Percentiles rank a stretch among this genome's conserved stretches.
These are phyloP conservation scores for Scaptomyza graminum DNA, from an alignment of 1,140 invertebrate species.

Conservation along the genomic window DNA sequence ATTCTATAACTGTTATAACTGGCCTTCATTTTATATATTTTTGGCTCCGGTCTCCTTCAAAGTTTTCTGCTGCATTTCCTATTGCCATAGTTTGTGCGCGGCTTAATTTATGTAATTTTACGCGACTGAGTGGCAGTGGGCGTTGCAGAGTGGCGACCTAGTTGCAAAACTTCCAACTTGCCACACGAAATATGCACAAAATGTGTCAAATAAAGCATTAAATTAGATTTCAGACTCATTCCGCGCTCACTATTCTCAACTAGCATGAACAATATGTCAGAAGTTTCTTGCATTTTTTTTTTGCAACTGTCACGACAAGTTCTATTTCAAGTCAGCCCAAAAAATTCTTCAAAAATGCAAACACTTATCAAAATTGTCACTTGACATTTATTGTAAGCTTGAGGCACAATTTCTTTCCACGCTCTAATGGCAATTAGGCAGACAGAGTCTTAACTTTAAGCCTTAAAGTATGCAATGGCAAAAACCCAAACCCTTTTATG, in stretches of 20 bases:
- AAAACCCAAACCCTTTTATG: neutral
- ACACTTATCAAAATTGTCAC: slow-evolving; percentile 50
- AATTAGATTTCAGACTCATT: slow-evolving; percentile 67
- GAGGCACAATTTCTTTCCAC: slow-evolving; percentile 5
- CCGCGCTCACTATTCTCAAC: slow-evolving; percentile 2
- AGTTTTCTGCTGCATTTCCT: slow-evolving; percentile 57
- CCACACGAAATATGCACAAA: slow-evolving; percentile 43
- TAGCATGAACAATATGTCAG: neutral
- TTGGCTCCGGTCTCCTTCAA: slow-evolving; percentile 1
- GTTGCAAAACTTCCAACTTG: slow-evolving; percentile 50
- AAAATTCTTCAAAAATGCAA: slow-evolving; percentile 61
- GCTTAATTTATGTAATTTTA: slow-evolving; percentile 56
- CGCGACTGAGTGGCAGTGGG: slow-evolving; percentile 53
- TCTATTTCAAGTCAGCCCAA: slow-evolving; percentile 33
- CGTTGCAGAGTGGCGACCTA: slow-evolving; percentile 45
- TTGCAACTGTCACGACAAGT: slow-evolving; percentile 27
- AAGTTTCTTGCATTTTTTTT: slow-evolving; percentile 54
- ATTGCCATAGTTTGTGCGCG: slow-evolving; percentile 1
- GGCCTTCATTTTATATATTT: slow-evolving; percentile 42
- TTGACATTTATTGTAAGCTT: slow-evolving; percentile 62
- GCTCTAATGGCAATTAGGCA: slow-evolving; percentile 29
- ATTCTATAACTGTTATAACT: slow-evolving; percentile 8
- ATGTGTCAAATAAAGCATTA: slow-evolving; percentile 77
- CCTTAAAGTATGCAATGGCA: slow-evolving; percentile 52
- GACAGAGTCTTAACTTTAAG: slow-evolving; percentile 24